Conservation (phyloP, 2,888 invertebrate genomes). For the Nycteola revayana region DNA sequence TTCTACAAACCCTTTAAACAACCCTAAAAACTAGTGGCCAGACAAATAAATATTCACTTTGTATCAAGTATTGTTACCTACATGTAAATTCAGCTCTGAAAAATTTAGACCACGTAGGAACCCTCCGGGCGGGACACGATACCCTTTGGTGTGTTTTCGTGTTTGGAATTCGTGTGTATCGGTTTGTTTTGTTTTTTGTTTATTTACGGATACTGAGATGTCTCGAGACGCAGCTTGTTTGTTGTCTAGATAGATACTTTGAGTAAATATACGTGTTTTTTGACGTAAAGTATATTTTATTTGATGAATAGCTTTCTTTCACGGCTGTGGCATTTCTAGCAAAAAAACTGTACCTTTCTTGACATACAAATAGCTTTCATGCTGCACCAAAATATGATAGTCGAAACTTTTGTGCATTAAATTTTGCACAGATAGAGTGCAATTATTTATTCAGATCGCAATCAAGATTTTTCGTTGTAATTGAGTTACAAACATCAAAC, state of each 20-base stretch:
- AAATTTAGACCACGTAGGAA: slow-evolving; percentile 70
- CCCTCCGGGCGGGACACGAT: slow-evolving; percentile 42
- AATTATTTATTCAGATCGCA: too few species aligned
- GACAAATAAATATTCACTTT: slow-evolving; percentile 50
- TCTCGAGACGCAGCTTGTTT: slow-evolving; percentile 2
- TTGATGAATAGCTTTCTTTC: too few species aligned
- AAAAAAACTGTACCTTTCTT: too few species aligned
- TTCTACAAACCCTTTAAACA: slow-evolving; percentile 13
- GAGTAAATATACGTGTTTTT: too few species aligned
- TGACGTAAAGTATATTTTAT: too few species aligned
- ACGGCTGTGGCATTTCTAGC: too few species aligned
- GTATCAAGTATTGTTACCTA: slow-evolving; percentile 40
- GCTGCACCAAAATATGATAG: too few species aligned
- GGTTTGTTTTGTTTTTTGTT: slow-evolving; percentile 13
- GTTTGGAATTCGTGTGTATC: slow-evolving; percentile 30
- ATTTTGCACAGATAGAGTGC: too few species aligned
- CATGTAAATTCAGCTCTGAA: slow-evolving; percentile 66
- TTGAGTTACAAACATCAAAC: too few species aligned
- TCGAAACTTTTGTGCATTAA: too few species aligned
- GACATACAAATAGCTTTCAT: too few species aligned
- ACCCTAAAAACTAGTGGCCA: slow-evolving; percentile 14
- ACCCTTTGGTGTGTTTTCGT: slow-evolving; percentile 31
- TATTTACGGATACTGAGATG: slow-evolving; percentile 1
- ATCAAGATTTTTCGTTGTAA: too few species aligned
- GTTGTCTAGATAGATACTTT: neutral